A percentile compares a stretch with the other conserved stretches of the same genome.
phyloP scores from a whole-genome alignment of 2,888 invertebrate species.

The Fissipunctia ypsillon region DNA sequence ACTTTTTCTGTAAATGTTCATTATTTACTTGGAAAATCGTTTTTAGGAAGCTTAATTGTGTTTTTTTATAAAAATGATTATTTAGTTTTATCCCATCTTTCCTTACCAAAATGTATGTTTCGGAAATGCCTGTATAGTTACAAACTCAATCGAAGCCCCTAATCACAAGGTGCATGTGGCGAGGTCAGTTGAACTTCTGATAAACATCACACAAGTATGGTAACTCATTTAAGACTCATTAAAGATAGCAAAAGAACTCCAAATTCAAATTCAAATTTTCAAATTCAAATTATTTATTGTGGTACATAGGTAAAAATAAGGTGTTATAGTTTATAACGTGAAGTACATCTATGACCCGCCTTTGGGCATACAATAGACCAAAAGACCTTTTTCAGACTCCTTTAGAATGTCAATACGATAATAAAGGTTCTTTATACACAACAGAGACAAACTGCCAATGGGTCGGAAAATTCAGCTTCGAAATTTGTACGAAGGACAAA shows the following conservation, averaged over 20 bases:
- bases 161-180: not conserved
- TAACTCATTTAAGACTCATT: slow-evolving; percentile 15
- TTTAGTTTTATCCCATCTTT: not conserved
- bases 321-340: no score
- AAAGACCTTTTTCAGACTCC: slow-evolving; percentile 27
- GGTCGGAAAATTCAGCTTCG: slow-evolving; percentile 54
- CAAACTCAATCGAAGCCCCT: not conserved
- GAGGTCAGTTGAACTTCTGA: not conserved
- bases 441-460: slow-evolving; percentile 38
- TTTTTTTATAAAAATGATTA: no score
- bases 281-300: no score
- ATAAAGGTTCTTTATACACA: slow-evolving; percentile 44
- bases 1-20: no score
- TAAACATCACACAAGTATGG: not conserved
- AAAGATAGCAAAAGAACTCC: slow-evolving; percentile 30
- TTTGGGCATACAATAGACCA: no score
- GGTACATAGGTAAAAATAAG: no score
- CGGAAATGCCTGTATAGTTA: not conserved
- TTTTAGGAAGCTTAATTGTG: no score
- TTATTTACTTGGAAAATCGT: no score
- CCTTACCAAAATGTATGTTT: not conserved
- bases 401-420: slow-evolving; percentile 48
- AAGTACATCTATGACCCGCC: no score
- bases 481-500: slow-evolving; percentile 63
- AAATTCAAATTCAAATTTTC: no score